phyloP scores from a whole-genome alignment of 2,888 invertebrate genomes.

The Spilosoma lubricipeda region DNA sequence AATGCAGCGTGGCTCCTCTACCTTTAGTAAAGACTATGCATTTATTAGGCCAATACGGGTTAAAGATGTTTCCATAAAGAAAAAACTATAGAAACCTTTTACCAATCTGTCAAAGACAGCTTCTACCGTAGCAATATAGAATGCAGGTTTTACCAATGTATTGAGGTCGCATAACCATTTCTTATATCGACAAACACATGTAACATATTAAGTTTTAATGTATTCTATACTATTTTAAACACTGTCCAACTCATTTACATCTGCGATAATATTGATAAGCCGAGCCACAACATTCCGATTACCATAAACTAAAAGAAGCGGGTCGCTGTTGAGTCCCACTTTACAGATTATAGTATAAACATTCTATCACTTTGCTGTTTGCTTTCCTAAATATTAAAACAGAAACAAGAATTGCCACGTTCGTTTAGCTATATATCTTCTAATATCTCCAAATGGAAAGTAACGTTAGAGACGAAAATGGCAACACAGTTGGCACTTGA shows the following conservation, averaged over 20 bases:
- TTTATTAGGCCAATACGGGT: too few species aligned
- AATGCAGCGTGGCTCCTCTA: too few species aligned
- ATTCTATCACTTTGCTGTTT: constrained; percentile 12
- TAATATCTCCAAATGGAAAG: background rate
- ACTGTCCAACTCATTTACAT: constrained; percentile 3
- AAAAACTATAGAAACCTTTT: background rate
- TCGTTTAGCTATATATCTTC: background rate
- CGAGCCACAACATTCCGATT: constrained; percentile 8
- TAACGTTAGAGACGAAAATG: background rate
- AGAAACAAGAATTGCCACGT: background rate
- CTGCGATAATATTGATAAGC: constrained; percentile 9
- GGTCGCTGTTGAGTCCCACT: constrained; percentile 18
- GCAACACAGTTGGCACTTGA: too few species aligned
- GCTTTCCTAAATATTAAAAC: constrained; percentile 5
- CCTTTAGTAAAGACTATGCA: too few species aligned
- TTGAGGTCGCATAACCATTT: background rate
- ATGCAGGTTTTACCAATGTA: background rate
- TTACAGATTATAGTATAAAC: constrained; percentile 12
- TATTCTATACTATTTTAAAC: background rate
- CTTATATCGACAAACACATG: background rate
- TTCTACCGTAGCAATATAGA: background rate
- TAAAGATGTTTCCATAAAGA: too few species aligned
- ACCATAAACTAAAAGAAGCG: constrained; percentile 15
- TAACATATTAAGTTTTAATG: background rate
- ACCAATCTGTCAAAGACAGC: background rate